These are phyloP conservation scores for Sacculina carcini DNA, from an alignment of 2,888 invertebrate species.

Conservation along the genomic window DNA sequence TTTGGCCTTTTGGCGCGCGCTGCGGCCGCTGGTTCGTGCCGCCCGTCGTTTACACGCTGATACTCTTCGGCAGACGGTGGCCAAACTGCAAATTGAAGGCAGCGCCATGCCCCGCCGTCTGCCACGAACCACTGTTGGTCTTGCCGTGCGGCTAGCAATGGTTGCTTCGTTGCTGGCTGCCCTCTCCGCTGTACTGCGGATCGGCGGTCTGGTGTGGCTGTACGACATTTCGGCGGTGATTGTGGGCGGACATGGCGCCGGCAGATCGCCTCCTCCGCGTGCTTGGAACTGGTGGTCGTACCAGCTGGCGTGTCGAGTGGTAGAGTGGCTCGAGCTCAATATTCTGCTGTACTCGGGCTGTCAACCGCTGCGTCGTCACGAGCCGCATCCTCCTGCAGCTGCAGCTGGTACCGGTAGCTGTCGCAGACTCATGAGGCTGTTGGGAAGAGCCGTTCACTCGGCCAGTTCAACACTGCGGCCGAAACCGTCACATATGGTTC, in stretches of 20 bases:
- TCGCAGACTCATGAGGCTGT: conserved; percentile 7
- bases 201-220: conserved; percentile 39
- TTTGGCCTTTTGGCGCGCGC: conserved; percentile 29
- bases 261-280: conserved; percentile 21
- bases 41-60: conserved; percentile 18
- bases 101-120: conserved; percentile 16
- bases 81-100: conserved; percentile 17
- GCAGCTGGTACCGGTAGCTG: conserved; percentile 56
- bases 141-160: conserved; percentile 67
- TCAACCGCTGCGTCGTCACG: conserved; percentile 22
- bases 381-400: conserved; percentile 25
- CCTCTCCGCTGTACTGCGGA: conserved; percentile 50
- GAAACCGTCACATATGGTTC: neutral
- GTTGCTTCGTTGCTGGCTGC: conserved; percentile 61
- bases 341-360: conserved; percentile 66
- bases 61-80: conserved; percentile 1
- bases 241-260: conserved; percentile 19
- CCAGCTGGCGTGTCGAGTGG: conserved; percentile 53
- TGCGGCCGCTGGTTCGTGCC: conserved; percentile 40
- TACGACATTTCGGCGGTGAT: conserved; percentile 13
- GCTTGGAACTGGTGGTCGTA: conserved; percentile 77
- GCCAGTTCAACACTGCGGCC: neutral
- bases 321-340: conserved; percentile 65
- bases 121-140: conserved; percentile 31
- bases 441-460: neutral